These are phyloP conservation scores for Epizoanthus illoricatus DNA, from an alignment of 92 coral and sea anemone species.

Conservation along the genomic window DNA sequence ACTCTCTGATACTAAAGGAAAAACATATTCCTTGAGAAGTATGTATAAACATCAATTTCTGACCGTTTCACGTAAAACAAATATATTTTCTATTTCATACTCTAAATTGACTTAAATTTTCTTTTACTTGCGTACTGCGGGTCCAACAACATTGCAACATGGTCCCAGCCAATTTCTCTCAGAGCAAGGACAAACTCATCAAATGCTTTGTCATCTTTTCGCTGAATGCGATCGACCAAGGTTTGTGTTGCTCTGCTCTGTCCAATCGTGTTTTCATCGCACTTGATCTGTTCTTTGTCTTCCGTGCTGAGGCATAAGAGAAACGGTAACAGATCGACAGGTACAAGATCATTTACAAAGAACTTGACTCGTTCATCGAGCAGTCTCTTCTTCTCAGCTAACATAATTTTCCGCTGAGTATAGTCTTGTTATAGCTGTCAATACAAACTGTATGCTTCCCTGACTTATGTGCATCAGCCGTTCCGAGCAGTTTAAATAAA, in stretches of 20 bases:
- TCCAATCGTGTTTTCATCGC: conserved; percentile 51
- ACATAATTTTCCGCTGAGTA: conserved; percentile 42
- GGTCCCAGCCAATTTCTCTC: conserved; percentile 69
- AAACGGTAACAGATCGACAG: conserved; percentile 58
- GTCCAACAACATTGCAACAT: conserved; percentile 84
- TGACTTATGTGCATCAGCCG: neutral
- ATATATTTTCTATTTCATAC: neutral
- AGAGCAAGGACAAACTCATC: conserved; percentile 72
- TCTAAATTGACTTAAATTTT: neutral
- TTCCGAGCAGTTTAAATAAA: neutral
- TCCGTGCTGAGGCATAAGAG: conserved; percentile 43
- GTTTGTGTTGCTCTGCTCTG: conserved; percentile 56
- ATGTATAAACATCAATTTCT: neutral
- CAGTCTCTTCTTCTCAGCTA: conserved; percentile 35
- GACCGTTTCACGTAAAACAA: neutral
- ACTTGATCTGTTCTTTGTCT: conserved; percentile 63
- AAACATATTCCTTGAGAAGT: neutral
- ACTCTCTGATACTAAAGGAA: neutral
- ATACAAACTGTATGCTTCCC: neutral
- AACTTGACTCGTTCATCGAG: conserved; percentile 48
- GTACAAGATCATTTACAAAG: conserved; percentile 63
- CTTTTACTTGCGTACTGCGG: conserved; percentile 46
- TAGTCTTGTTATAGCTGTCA: neutral
- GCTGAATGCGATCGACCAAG: conserved; percentile 64
- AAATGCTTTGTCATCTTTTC: conserved; percentile 63